Evolutionary conservation across 2,888 invertebrate species (phyloP), one percentile per base, ranked within the genome.

Genomic region (Drosophila parthenogenetica): DNA sequence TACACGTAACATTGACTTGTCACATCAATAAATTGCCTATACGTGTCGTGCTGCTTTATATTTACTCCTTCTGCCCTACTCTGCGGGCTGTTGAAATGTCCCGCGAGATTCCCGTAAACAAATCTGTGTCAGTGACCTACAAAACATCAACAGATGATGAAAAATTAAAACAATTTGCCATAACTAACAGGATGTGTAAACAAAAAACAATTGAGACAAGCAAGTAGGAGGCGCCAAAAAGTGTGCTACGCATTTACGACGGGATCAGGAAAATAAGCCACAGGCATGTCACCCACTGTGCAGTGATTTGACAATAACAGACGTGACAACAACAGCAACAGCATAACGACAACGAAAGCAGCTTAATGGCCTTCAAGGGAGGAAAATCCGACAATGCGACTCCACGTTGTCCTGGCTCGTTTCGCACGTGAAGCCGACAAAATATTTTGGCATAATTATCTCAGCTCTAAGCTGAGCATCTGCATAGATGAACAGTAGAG

Each of bases 401-500:
- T 35, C 4, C 13, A 13, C 13, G 35, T 35, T 35, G 46, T 50
- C 46, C 37, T 39, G 43, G 71, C 13, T 35, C 50, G 16, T 19
- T 37, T 64, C 13, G 17, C 55, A 55, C 65, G 50, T 70, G 69
- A 82, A 79, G 67, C 77, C 74, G 67, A 74, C 69, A 82, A 79
- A 79, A 80, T 79, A 77, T 77, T 79, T 70, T 65, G 65, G 50
- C 74, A 83, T 83, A 86, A 87, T 84, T 83, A 86, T 79, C 51
- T 69, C 50, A 32, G 54, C 50, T 68, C 50, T 63, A 14, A 46
- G 54, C 57, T 51, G 17, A 68, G n/a, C 54, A 19, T 43, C 55
- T 7, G 40, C 14, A 37, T 10, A 1, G 37, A 13, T 17, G 5
- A 8, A 2, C 16, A 3, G 16, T 4, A 35, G 25, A 29, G 7